phyloP scores from a whole-genome alignment of 2,797 vertebrate genomes.

The Gymnothorax reevesii region DNA sequence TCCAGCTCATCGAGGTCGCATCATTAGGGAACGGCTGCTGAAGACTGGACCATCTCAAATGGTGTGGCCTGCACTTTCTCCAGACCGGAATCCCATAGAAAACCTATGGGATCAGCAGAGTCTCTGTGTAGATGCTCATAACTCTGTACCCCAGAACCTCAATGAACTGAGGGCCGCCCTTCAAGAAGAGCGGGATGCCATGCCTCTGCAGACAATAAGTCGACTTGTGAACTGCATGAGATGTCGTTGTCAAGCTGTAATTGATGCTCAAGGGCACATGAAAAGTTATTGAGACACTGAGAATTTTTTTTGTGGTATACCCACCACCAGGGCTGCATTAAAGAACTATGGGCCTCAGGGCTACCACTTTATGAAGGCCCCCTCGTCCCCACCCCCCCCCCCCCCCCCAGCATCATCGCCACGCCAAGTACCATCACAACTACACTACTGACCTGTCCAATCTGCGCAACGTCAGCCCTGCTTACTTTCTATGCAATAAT shows the following conservation, averaged over 20 bases:
- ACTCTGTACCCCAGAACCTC: conserved; percentile 22
- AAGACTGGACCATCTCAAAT: conserved; percentile 13
- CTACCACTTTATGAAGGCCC: too few relatives aligned
- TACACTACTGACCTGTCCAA: too few relatives aligned
- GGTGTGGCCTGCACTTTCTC: too few relatives aligned
- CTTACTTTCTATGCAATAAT: too few relatives aligned
- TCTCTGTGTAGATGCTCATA: conserved; percentile 11
- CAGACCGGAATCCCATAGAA: too few relatives aligned
- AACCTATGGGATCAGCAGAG: conserved; percentile 20
- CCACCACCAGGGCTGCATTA: too few relatives aligned
- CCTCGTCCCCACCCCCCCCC: too few relatives aligned
- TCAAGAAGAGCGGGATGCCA: conserved; percentile 24
- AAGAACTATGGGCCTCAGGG: too few relatives aligned
- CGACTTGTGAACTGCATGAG: conserved; percentile 26
- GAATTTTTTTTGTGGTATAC: conserved; percentile 24
- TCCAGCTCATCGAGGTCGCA: conserved; percentile 25
- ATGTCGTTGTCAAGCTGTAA: conserved; percentile 24
- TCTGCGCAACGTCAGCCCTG: too few relatives aligned
- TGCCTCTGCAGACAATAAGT: conserved; percentile 24
- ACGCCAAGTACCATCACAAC: too few relatives aligned
- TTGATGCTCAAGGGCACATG: conserved; percentile 23
- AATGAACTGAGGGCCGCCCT: conserved; percentile 12
- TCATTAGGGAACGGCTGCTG: conserved; percentile 26
- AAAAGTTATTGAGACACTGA: conserved; percentile 19
- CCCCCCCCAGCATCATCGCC: too few relatives aligned